phyloP scores from a whole-genome alignment of 2,888 invertebrate genomes.

The Oscheius onirici region DNA sequence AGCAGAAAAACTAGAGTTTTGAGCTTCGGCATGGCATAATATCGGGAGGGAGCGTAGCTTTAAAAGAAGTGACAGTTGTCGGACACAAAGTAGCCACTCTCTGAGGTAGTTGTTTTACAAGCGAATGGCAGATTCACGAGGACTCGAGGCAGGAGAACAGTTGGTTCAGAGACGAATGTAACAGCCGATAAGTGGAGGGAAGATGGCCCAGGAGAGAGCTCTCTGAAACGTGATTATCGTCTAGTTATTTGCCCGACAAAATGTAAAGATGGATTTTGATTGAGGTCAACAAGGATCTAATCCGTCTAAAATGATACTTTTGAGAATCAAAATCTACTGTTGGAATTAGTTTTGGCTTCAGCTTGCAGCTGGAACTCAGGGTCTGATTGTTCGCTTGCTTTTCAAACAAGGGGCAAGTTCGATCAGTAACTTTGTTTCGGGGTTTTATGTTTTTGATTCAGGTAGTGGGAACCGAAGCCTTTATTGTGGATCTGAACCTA shows the following conservation, averaged over 20 bases:
- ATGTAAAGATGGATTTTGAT: neutral
- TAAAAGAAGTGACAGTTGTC: neutral
- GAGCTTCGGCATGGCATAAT: neutral
- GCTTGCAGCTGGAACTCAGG: too few relatives aligned
- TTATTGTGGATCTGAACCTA: too few relatives aligned
- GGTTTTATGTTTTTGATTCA: too few relatives aligned
- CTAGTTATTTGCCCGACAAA: neutral
- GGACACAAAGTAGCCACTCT: neutral
- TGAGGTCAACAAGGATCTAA: too few relatives aligned
- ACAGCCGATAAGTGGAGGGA: neutral
- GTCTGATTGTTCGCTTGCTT: too few relatives aligned
- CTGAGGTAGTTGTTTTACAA: conserved; percentile 30
- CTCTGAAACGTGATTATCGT: neutral
- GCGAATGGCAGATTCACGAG: conserved; percentile 18
- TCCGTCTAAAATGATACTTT: too few relatives aligned
- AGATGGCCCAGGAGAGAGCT: too few relatives aligned
- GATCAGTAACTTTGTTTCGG: too few relatives aligned
- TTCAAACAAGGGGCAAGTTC: too few relatives aligned
- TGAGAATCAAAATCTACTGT: too few relatives aligned
- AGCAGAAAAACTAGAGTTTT: neutral
- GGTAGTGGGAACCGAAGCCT: too few relatives aligned
- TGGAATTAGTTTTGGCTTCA: too few relatives aligned
- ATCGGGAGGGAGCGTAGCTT: neutral
- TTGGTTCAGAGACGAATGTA: conserved; percentile 26
- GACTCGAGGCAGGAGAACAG: conserved; percentile 1